A percentile compares a stretch with the other conserved stretches of the same genome.
Evolutionary conservation across 2,888 invertebrate species (phyloP).

Genomic region (Melinopterus prodromus): DNA sequence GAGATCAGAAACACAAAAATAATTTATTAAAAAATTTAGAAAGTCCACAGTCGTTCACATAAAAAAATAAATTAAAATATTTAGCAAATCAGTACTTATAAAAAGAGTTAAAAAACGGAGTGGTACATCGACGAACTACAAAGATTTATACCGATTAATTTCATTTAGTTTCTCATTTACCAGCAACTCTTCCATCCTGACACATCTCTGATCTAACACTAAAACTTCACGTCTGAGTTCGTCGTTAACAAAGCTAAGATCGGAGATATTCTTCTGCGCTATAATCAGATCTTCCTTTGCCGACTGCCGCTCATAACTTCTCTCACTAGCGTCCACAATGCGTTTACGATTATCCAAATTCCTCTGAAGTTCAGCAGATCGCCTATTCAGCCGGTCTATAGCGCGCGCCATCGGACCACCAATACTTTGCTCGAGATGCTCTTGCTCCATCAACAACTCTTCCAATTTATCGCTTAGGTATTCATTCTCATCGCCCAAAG

Average conservation of each 20-base stretch:
- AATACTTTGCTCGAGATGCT: background rate
- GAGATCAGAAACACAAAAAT: background rate
- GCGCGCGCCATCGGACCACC: conserved; percentile 18
- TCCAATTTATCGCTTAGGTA: conserved; percentile 9
- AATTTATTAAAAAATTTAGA: background rate
- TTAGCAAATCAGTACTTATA: background rate
- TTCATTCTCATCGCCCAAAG: background rate
- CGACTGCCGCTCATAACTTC: background rate
- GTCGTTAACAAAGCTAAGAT: conserved; percentile 12
- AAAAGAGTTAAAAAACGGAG: background rate
- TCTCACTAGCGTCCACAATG: background rate
- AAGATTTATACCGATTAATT: conserved; percentile 5
- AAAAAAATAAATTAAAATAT: background rate
- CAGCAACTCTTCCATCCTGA: conserved; percentile 9
- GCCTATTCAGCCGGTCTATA: background rate
- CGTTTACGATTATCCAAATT: background rate
- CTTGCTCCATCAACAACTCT: conserved; percentile 5
- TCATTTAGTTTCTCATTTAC: conserved; percentile 20
- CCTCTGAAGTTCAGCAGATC: background rate
- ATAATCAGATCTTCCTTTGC: background rate
- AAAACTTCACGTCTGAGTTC: conserved; percentile 17
- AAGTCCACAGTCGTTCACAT: background rate
- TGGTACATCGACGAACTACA: background rate
- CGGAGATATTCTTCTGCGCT: conserved; percentile 12
- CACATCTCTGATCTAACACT: conserved; percentile 16